Percentiles rank a stretch among this genome's conserved stretches.
phyloP scores from a whole-genome alignment of 2,113 vertebrate species.

The Empidonax alnorum region DNA sequence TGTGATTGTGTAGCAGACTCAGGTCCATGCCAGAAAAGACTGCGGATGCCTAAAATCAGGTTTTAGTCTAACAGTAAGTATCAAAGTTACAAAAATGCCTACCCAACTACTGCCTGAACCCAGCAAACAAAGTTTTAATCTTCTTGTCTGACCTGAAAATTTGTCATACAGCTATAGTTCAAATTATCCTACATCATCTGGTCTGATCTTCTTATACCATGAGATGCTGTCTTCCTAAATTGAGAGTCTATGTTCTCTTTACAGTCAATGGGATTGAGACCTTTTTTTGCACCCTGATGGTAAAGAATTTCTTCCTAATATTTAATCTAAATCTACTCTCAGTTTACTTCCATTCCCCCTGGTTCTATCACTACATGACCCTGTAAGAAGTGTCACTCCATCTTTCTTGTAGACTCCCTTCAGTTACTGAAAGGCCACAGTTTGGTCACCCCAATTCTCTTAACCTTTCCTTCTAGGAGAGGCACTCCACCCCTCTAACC shows the following conservation, averaged over 20 bases:
- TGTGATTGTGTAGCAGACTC: neutral
- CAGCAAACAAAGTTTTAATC: neutral
- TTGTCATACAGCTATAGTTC: neutral
- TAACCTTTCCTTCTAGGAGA: neutral
- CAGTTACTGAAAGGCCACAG: neutral
- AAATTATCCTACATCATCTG: neutral
- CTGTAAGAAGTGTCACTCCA: neutral
- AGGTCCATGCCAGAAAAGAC: neutral
- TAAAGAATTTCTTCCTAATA: neutral
- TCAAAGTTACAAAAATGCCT: neutral
- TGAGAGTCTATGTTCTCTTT: neutral
- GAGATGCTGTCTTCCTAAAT: neutral
- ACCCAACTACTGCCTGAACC: neutral
- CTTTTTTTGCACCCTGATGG: neutral
- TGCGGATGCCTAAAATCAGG: neutral
- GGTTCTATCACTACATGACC: neutral
- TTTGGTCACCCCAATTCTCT: neutral
- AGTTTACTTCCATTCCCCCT: neutral
- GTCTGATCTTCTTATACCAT: neutral
- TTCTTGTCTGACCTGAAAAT: neutral
- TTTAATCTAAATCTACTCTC: neutral
- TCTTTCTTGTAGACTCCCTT: neutral
- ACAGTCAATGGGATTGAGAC: accelerated
- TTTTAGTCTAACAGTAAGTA: neutral
- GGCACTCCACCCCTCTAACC: neutral